Evolutionary conservation across 2,888 invertebrate species (phyloP), one percentile per base, ranked within the genome.

Genomic region (Osmoderma eremita): DNA sequence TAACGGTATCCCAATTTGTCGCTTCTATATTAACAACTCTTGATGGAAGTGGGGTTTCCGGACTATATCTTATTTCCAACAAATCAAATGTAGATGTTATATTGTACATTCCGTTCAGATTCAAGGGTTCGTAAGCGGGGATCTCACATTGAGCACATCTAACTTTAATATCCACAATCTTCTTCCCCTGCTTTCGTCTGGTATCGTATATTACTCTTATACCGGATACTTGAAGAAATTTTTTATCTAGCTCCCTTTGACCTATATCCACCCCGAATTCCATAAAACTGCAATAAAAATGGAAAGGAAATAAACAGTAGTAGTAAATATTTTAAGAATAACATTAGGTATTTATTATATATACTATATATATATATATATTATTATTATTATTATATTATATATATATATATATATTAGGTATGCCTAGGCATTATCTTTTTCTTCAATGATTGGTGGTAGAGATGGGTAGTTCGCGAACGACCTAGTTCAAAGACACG

Each of bases 171-270:
- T 85, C 85, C 0, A 84, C 78, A 0, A 95, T 91, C 74, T 93
- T 86, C 0, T 83, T 81, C 1, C 90, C 89, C 0, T 84, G 79
- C 0, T 87, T 85, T 70, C 85, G 84, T 0, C 81, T 80, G 17
- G 91, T 80, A 80, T 95, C 88, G 74, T 91, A 93, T 1, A 84
- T 83, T 0, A 94, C 89, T 74, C 83, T 86, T 8, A 92, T 72
- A 1, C 95, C 95, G 13, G 95, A 93, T 64, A 91, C 83, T 83
- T 96, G 95, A 2, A 95, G 83, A 76, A 94, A 96, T 69, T 89
- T 89, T 0, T 56, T 17, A 0, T n/a, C 30, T 8, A 8, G 2
- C 13, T 17, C 56, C 15, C 8, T 22, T 17, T 56, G 61, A 0
- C 79, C 79, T 3, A 80, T 79, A 39, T 80, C 73, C 6, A 75